Percentiles rank a stretch among this genome's conserved stretches.
phyloP scores from a whole-genome alignment of 2,113 vertebrate species.

The Prochilodus magdalenae region DNA sequence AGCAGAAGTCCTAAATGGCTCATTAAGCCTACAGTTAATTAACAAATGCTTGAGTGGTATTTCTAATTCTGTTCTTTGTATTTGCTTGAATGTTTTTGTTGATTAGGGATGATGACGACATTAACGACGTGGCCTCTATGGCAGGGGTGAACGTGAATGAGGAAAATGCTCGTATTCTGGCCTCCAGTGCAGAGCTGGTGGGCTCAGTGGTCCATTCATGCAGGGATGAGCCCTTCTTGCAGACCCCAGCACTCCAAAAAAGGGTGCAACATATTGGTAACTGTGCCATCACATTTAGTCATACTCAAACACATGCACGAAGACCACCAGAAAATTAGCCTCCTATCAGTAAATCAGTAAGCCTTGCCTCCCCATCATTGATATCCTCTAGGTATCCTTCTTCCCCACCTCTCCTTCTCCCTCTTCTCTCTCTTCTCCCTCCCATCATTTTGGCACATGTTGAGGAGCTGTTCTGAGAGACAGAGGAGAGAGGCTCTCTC shows the following conservation, averaged over 20 bases:
- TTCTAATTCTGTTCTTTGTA: not conserved
- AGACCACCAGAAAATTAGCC: not conserved
- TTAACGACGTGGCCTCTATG: constrained; percentile 96
- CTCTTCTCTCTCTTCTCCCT: constrained; percentile 29
- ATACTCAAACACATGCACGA: not conserved
- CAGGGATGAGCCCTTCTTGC: constrained; percentile 88
- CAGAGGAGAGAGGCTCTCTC: constrained; percentile 26
- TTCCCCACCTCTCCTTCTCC: not conserved
- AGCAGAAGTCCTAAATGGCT: not conserved
- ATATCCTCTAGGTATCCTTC: not conserved
- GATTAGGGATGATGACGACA: constrained; percentile 90
- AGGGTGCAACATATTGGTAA: constrained; percentile 85
- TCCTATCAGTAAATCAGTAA: not conserved
- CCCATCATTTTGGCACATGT: constrained; percentile 33
- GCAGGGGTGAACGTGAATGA: constrained; percentile 90
- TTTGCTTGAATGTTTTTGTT: not conserved
- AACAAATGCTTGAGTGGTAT: too few species aligned
- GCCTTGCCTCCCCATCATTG: not conserved
- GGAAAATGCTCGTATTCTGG: constrained; percentile 85
- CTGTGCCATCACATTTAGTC: not conserved
- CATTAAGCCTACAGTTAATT: not conserved
- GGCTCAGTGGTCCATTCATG: constrained; percentile 87
- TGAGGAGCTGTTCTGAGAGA: constrained; percentile 45
- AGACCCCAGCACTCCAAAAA: constrained; percentile 73
- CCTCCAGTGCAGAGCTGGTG: constrained; percentile 77